Conservation (phyloP, 2,888 invertebrate species). For the Mechanitis mazaeus region DNA sequence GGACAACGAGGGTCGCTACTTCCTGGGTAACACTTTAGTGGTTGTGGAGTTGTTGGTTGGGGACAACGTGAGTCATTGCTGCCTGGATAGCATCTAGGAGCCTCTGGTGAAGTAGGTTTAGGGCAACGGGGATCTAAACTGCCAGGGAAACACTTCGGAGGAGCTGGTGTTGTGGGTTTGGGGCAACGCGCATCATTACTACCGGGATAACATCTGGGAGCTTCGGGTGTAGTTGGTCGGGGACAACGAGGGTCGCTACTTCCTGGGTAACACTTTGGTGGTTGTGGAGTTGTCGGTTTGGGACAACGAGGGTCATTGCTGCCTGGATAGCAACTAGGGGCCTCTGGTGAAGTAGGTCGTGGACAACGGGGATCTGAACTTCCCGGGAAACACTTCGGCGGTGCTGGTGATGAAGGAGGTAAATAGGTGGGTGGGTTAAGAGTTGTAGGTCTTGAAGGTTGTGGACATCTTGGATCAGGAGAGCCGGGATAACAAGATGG, state of each 20-base stretch:
- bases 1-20: conserved; percentile 39
- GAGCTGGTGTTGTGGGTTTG: conserved; percentile 32
- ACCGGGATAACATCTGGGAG: conserved; percentile 41
- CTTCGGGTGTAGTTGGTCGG: conserved; percentile 31
- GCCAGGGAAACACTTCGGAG: conserved; percentile 33
- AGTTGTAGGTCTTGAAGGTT: conserved; percentile 30
- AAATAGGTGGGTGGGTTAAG: too few species aligned
- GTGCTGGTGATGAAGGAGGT: conserved; percentile 12
- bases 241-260: conserved; percentile 38
- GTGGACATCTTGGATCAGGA: conserved; percentile 36
- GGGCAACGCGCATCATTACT: conserved; percentile 39
- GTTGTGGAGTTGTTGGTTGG: conserved; percentile 35
- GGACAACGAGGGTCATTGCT: conserved; percentile 38
- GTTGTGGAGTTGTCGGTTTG: conserved; percentile 35
- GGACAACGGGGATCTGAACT: conserved; percentile 38
- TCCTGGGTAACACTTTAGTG: conserved; percentile 39
- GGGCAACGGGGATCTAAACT: conserved; percentile 36
- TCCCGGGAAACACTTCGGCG: conserved; percentile 34
- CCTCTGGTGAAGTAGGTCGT: conserved; percentile 29
- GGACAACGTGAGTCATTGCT: conserved; percentile 26
- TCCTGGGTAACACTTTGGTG: conserved; percentile 35
- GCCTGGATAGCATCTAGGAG: conserved; percentile 23
- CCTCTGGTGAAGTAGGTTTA: conserved; percentile 35
- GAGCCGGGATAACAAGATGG: conserved; percentile 43
- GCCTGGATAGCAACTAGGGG: conserved; percentile 33